Evolutionary conservation across 2,113 vertebrate genomes (phyloP).

Genomic region (Lasiurus cinereus): DNA sequence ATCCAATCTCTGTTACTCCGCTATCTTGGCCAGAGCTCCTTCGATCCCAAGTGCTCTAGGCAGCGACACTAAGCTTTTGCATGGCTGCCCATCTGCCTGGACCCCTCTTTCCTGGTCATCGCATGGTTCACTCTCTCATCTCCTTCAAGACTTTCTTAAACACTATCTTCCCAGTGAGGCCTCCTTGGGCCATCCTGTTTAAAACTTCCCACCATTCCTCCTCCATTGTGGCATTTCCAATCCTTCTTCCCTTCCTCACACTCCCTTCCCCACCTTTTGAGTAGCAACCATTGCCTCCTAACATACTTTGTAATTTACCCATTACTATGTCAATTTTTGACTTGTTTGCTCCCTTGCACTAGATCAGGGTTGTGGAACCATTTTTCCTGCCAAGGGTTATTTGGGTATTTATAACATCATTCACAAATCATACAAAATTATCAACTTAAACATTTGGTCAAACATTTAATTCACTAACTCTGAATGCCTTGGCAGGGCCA

Average conservation of each 20-base stretch:
- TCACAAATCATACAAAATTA: too few species aligned
- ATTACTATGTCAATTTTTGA: not conserved
- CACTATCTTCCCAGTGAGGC: not conserved
- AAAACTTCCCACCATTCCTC: not conserved
- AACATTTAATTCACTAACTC: too few species aligned
- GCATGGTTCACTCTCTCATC: not conserved
- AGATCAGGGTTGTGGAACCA: too few species aligned
- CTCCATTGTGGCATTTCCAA: not conserved
- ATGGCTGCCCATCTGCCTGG: not conserved
- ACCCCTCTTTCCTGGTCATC: not conserved
- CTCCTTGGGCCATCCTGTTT: not conserved
- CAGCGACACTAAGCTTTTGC: not conserved
- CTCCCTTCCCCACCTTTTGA: not conserved
- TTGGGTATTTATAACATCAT: too few species aligned
- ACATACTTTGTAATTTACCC: not conserved
- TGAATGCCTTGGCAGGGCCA: too few species aligned
- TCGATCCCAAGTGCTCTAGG: not conserved
- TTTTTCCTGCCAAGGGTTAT: too few species aligned
- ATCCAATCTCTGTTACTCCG: not conserved
- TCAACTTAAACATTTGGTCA: too few species aligned
- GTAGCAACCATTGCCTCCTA: not conserved
- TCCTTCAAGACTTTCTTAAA: not conserved
- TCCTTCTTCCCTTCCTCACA: not conserved
- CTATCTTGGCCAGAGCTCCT: not conserved
- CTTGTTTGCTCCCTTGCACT: not conserved